These are phyloP conservation scores for Bombus sibiricus DNA, from an alignment of 1,140 invertebrate species.

Conservation along the genomic window DNA sequence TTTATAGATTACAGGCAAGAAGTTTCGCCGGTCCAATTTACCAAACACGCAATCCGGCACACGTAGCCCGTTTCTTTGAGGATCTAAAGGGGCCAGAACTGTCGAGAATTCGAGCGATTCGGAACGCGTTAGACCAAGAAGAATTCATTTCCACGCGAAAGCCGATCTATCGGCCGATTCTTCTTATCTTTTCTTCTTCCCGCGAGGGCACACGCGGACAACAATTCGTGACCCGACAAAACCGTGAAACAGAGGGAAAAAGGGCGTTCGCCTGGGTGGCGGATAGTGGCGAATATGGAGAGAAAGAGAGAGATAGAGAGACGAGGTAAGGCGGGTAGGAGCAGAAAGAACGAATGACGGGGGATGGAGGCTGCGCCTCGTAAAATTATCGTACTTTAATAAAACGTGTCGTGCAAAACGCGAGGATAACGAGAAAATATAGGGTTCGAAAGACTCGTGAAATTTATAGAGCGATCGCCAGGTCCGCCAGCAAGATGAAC, in stretches of 20 bases:
- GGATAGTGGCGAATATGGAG: neutral
- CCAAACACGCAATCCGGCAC: neutral
- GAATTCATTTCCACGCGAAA: conserved; percentile 37
- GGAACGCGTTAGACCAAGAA: conserved; percentile 28
- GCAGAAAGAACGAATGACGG: neutral
- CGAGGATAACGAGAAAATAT: conserved; percentile 73
- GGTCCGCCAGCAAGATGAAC: neutral
- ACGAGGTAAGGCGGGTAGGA: neutral
- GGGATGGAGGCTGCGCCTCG: conserved; percentile 57
- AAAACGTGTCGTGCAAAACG: conserved; percentile 72
- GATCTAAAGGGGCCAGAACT: too few species aligned
- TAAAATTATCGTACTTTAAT: conserved; percentile 73
- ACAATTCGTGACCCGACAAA: conserved; percentile 1
- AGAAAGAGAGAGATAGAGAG: neutral
- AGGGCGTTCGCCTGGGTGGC: conserved; percentile 12
- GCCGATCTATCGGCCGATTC: neutral
- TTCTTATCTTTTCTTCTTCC: neutral
- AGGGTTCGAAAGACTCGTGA: conserved; percentile 71
- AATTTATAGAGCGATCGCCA: conserved; percentile 71
- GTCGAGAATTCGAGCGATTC: conserved; percentile 10
- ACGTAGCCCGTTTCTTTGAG: too few species aligned
- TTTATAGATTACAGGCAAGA: neutral
- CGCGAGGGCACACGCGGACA: neutral
- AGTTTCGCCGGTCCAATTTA: neutral
- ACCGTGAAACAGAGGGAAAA: conserved; percentile 50